Base-by-base conservation (phyloP, 1,140 invertebrate species). In the Euura lappo region DNA sequence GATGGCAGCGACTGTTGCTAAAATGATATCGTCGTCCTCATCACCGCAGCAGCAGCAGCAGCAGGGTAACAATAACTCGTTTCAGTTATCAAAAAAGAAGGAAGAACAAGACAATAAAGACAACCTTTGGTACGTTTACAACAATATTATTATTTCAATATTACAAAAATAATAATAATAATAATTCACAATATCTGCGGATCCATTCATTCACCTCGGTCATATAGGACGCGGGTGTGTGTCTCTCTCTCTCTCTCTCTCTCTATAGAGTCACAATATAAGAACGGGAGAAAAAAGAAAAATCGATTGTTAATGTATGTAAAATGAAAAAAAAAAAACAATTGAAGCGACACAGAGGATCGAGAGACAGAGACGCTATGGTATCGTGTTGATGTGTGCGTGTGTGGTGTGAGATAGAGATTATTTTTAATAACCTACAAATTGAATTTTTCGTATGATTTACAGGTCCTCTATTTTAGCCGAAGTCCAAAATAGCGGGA, bases 401-500 rank as follows among this genome's bases (percentile, higher is more conserved):
- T 70, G 69, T 8, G 70, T 60, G 13, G 51, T 60, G 13, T 60
- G 28, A 1, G 28, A 28, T 0, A 28, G 28, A 28, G 28, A 28
- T 28, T 28, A 1, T 28, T 28, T 42, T 65, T 60, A 7, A 43
- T 44, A 47, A 66, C 71, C 28, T 43, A 45, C 68, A 13, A 65
- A 6, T 44, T 13, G 2, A 70, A 69, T 68, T 70, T 68, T 72
- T 74, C 74, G 44, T 79, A 72, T 78, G 81, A 79, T 79, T 90
- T 91, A 73, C 88, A 97, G 96, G 96, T 96, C 96, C 77, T 93
- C 94, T 78, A 97, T 98, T 84, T 90, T 98, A 86, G 94, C 94
- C 81, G 96, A 98, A 89, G 97, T 98, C 80, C 96, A 97, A 90
- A 96, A 96, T 84, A 95, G 95, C 88, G 94, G 96, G 78, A 97